Conservation (phyloP, 2,888 invertebrate genomes). For the Platyscelio sp. region DNA sequence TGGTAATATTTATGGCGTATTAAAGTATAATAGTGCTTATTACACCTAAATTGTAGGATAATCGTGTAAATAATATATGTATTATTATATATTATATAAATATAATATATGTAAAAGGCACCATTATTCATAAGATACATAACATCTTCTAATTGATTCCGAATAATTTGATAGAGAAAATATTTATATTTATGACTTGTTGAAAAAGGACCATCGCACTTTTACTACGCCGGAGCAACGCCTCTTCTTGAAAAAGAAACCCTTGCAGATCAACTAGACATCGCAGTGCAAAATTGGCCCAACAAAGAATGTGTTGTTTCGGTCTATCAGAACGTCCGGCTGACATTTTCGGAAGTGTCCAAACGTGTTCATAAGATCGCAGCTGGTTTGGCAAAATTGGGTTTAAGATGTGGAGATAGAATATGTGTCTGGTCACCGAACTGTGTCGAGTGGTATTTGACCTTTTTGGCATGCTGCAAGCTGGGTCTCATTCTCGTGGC, state of each 20-base stretch:
- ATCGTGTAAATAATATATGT: too few relatives aligned
- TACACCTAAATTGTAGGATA: too few relatives aligned
- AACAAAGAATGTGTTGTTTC: slow-evolving; percentile 88
- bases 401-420: slow-evolving; percentile 90
- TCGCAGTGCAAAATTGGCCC: slow-evolving; percentile 86
- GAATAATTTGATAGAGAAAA: too few relatives aligned
- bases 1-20: too few relatives aligned
- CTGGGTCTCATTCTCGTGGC: slow-evolving; percentile 91
- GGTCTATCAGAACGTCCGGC: slow-evolving; percentile 86
- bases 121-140: too few relatives aligned
- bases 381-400: slow-evolving; percentile 90
- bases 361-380: slow-evolving; percentile 90
- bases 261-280: slow-evolving; percentile 87
- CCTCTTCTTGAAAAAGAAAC: slow-evolving; percentile 86
- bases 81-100: too few relatives aligned
- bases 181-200: slow-evolving; percentile 30
- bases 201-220: slow-evolving; percentile 81
- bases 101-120: too few relatives aligned
- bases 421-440: slow-evolving; percentile 94
- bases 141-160: too few relatives aligned
- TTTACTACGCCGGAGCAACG: slow-evolving; percentile 85
- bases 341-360: slow-evolving; percentile 86
- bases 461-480: slow-evolving; percentile 90
- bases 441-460: slow-evolving; percentile 91
- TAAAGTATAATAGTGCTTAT: too few relatives aligned